Conservation (phyloP, 1,140 invertebrate species). For the Penaeus chinensis region DNA sequence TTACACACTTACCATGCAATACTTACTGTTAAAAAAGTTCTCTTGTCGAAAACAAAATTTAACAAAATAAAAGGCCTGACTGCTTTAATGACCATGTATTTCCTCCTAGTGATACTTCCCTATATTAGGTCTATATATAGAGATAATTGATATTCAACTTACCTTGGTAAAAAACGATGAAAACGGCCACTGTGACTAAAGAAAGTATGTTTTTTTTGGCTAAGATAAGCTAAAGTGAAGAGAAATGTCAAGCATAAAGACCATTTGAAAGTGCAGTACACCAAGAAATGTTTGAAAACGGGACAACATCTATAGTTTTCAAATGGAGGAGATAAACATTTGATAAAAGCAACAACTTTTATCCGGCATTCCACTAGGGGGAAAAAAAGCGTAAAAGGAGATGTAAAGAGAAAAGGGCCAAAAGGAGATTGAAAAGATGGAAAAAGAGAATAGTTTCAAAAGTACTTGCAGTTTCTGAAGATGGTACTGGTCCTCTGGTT, state of each 20-base stretch:
- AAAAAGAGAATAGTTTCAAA: conserved; percentile 31
- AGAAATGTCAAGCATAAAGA: conserved; percentile 47
- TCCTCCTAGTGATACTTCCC: not conserved
- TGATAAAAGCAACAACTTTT: conserved; percentile 45
- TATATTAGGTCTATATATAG: conserved; percentile 37
- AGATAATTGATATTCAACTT: conserved; percentile 52
- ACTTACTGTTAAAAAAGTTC: conserved; percentile 34
- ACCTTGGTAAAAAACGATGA: conserved; percentile 18
- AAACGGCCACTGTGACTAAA: conserved; percentile 17
- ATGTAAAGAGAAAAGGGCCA: conserved; percentile 42
- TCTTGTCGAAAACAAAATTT: not conserved
- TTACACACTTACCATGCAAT: conserved; percentile 60
- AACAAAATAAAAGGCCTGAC: not conserved
- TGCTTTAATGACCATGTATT: too few species aligned
- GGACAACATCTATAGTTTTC: conserved; percentile 53
- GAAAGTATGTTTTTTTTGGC: conserved; percentile 22
- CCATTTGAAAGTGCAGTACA: conserved; percentile 49
- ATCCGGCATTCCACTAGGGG: conserved; percentile 46
- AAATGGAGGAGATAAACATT: conserved; percentile 38
- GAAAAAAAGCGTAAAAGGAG: not conserved
- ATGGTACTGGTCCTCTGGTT: conserved; percentile 11
- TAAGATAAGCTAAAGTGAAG: conserved; percentile 48
- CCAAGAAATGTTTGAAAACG: conserved; percentile 47
- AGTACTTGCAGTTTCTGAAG: conserved; percentile 46
- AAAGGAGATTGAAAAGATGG: conserved; percentile 41